These are phyloP conservation scores for Grantiella picta DNA, from an alignment of 2,113 vertebrate genomes.

Conservation along the genomic window DNA sequence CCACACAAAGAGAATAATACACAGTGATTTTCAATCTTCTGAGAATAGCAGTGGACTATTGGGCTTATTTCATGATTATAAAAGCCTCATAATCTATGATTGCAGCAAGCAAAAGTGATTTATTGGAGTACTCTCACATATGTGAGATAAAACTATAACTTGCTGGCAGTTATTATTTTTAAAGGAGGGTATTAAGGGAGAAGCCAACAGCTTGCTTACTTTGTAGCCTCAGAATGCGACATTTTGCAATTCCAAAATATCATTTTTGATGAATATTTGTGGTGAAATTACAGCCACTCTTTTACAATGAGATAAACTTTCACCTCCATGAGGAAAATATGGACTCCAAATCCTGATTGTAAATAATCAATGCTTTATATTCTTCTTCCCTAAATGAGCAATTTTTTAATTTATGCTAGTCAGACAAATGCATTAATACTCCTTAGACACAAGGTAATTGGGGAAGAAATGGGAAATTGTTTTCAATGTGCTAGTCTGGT, in stretches of 20 bases:
- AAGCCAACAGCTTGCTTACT: conserved; percentile 58
- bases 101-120: conserved; percentile 71
- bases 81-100: conserved; percentile 72
- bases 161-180: conserved; percentile 60
- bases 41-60: conserved; percentile 64
- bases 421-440: conserved; percentile 72
- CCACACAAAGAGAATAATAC: conserved; percentile 46
- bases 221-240: conserved; percentile 36
- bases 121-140: conserved; percentile 64
- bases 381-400: conserved; percentile 71
- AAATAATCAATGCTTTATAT: conserved; percentile 57
- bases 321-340: conserved; percentile 66
- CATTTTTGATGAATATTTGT: conserved; percentile 64
- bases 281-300: conserved; percentile 66
- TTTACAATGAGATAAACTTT: conserved; percentile 70
- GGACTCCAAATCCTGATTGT: conserved; percentile 70
- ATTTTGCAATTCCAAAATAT: conserved; percentile 65
- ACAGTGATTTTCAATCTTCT: conserved; percentile 66
- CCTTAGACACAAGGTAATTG: conserved; percentile 70
- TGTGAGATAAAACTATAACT: conserved; percentile 68
- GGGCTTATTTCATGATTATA: conserved; percentile 74
- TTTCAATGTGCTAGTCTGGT: conserved; percentile 70
- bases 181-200: conserved; percentile 43
- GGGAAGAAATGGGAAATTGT: conserved; percentile 68
- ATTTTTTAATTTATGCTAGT: conserved; percentile 70